Evolutionary conservation across 2,888 invertebrate species (phyloP), one percentile per base, ranked within the genome.

Genomic region (Sinotaia quadrata): DNA sequence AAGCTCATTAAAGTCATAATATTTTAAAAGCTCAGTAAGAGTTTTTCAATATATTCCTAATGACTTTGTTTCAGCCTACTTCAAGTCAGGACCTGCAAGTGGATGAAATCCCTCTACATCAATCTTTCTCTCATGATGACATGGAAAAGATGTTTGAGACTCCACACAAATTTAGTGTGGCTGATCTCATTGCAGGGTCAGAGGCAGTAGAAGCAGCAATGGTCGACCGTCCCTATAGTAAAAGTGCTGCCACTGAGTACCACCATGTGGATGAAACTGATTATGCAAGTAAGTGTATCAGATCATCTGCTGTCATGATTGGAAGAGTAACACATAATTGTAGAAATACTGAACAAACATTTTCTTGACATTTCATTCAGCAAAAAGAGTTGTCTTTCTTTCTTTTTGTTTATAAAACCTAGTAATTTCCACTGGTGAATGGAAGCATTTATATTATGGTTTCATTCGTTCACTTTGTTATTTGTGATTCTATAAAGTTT

Each of bases 91-190:
- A 61, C 33, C 62, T 73, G 70, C 71, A 61, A 34, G 49, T 63
- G 12, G 69, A 58, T 4, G 75, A 73, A 44, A 47, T 68, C 27
- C 47, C 71, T 24, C 65, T 67, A 12, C 71, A 68, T 36, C 49
- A 67, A 18, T 67, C 67, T 15, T 65, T 62, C 33, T 69, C 77
- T 4, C 72, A 75, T 37, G 77, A 77, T 33, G 78, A 80, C 60
- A 78, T 80, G n/a, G 77, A 77, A 61, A 80, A 80, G 65, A 62
- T 80, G 62, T 80, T 76, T 66, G 71, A 71, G 33, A 59, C 65
- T 31, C 72, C 76, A 1, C 62, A 70, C 54, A 74, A 63, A 33
- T 78, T 79, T 69, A 73, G 77, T 49, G 47, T 79, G 12, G 72
- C 59, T 8, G 67, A 68, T 10, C 68, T 76, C 33, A 67, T 73